These are phyloP conservation scores for Anthopleura xanthogrammica DNA, from an alignment of 92 coral and sea anemone genomes.

Conservation along the genomic window DNA sequence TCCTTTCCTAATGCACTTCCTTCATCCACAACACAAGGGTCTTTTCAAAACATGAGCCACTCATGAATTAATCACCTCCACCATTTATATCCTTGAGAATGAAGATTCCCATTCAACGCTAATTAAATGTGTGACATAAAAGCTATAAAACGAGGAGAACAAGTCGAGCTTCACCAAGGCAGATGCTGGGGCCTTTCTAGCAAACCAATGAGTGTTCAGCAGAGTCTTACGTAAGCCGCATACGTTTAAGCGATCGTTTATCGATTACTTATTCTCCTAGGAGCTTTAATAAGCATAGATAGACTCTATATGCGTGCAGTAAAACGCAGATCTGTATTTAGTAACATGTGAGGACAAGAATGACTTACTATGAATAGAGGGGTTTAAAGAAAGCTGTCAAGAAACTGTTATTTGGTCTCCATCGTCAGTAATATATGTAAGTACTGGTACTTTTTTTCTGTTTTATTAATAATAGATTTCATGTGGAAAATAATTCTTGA, in stretches of 20 bases:
- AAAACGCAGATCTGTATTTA: background rate
- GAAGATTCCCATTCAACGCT: background rate
- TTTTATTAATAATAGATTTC: background rate
- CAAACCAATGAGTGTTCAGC: background rate
- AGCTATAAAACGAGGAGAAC: constrained; percentile 3
- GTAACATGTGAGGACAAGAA: background rate
- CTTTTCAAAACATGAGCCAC: background rate
- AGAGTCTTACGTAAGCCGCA: background rate
- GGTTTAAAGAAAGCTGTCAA: background rate
- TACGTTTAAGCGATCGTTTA: background rate
- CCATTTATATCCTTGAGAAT: background rate
- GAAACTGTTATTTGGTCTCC: background rate
- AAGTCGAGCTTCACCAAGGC: background rate
- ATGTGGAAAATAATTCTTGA: background rate
- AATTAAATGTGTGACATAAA: background rate
- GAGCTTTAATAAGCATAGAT: background rate
- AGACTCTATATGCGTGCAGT: background rate
- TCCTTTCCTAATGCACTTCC: constrained; percentile 3
- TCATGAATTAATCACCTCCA: background rate
- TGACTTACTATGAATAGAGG: background rate
- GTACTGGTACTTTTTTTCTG: background rate
- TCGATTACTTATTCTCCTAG: background rate
- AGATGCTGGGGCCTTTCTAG: background rate
- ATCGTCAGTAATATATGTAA: background rate
- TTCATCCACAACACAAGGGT: background rate